Conservation (phyloP, 2,113 vertebrate genomes). For the Cynopterus brachyotis region DNA sequence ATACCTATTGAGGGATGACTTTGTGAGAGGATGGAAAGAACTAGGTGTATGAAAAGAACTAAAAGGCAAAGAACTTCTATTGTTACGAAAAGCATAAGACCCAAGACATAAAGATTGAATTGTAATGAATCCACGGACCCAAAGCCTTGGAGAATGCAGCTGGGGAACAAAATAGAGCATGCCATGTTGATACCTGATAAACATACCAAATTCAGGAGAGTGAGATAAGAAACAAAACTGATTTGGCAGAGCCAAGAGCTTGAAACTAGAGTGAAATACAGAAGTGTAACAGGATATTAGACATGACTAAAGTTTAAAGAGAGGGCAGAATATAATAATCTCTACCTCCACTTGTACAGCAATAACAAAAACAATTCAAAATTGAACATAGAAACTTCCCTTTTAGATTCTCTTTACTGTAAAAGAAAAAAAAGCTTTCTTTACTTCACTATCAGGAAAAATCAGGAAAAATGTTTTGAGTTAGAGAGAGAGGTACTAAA, state of each 20-base stretch:
- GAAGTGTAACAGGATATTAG: not conserved
- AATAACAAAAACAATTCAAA: not conserved
- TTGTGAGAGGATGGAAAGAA: not conserved
- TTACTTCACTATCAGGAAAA: not conserved
- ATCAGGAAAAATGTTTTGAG: not conserved
- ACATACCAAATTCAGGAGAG: not conserved
- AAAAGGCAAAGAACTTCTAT: not conserved
- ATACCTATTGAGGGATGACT: not conserved
- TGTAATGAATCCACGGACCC: not conserved
- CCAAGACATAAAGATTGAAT: not conserved
- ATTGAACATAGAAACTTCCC: not conserved
- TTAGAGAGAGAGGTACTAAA: not conserved
- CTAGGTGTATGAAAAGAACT: not conserved
- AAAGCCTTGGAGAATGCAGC: accelerated
- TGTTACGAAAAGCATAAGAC: not conserved
- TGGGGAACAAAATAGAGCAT: not conserved
- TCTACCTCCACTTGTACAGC: not conserved
- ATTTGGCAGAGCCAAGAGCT: not conserved
- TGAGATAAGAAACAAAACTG: not conserved
- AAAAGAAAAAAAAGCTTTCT: not conserved
- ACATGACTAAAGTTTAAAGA: not conserved
- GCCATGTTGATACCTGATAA: not conserved
- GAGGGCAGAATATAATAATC: not conserved
- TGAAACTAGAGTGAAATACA: not conserved
- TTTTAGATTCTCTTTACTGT: not conserved